Evolutionary conservation across 2,113 vertebrate species (phyloP).

Genomic region (Paracanthobrama guichenoti): DNA sequence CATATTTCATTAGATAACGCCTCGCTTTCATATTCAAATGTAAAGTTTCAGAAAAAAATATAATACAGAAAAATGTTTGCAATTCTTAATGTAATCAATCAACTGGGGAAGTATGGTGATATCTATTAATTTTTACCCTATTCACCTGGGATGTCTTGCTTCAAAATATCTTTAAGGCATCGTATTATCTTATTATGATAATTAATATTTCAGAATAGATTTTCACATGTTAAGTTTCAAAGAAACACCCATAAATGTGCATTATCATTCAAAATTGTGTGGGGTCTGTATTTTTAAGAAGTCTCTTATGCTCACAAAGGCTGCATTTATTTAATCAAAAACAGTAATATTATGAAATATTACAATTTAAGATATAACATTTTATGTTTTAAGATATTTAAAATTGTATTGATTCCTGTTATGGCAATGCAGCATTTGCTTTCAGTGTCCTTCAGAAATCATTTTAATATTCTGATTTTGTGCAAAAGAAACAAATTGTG

Average conservation of each 20-base stretch:
- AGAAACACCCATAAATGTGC: neutral
- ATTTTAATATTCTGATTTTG: neutral
- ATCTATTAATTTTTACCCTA: too few relatives aligned
- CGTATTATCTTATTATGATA: neutral
- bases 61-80: too few relatives aligned
- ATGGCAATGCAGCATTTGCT: neutral
- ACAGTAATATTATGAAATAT: neutral
- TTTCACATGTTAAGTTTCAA: neutral
- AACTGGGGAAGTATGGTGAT: too few relatives aligned
- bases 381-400: neutral
- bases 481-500: neutral
- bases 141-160: too few relatives aligned
- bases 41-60: too few relatives aligned
- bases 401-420: neutral
- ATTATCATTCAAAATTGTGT: neutral
- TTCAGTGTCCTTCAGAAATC: neutral
- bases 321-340: neutral
- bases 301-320: neutral
- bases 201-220: neutral
- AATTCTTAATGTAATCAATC: too few relatives aligned
- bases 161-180: too few relatives aligned
- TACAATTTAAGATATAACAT: too few relatives aligned
- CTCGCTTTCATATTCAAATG: too few relatives aligned
- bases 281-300: neutral
- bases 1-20: too few relatives aligned